Base-by-base conservation (phyloP, 2,888 invertebrate genomes). In the Lottia scabra region DNA sequence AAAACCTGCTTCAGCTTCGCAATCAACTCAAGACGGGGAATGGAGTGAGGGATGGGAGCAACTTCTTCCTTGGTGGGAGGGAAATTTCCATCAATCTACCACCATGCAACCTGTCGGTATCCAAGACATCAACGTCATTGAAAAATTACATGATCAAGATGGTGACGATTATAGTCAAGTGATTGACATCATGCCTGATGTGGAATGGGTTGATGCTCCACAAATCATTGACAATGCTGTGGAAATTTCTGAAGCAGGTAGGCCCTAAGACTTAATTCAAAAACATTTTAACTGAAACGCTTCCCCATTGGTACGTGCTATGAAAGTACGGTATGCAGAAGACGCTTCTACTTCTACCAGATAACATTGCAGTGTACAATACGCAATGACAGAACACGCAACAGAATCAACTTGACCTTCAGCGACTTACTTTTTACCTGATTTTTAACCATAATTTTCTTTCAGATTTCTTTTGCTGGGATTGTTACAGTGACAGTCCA, bases 391-490 rank as follows among this genome's bases (percentile, higher is more conserved):
- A n/a, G n/a, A n/a, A n/a, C n/a, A n/a, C n/a, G n/a, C n/a, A n/a
- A n/a, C n/a, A n/a, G n/a, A n/a, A n/a, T n/a, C n/a, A n/a, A n/a
- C n/a, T n/a, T n/a, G n/a, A n/a, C n/a, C n/a, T n/a, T n/a, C n/a
- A n/a, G n/a, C n/a, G n/a, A n/a, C n/a, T n/a, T n/a, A n/a, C n/a
- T n/a, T n/a, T n/a, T n/a, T n/a, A n/a, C n/a, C n/a, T n/a, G n/a
- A n/a, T n/a, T n/a, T n/a, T n/a, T n/a, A n/a, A n/a, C n/a, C n/a
- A n/a, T n/a, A n/a, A n/a, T n/a, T n/a, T 27, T 19, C 46, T 56
- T 62, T 12, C 73, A 78, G 78, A 73, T n/a, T 78, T 78, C 70
- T 73, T 74, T 71, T 78, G 78, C 67, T 78, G 78, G 78, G 78
- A 78, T 46, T 78, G 78, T 67, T 75, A 75, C 72, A 75, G 75